These are phyloP conservation scores for Ceratoteleas bidentatus DNA, from an alignment of 1,140 invertebrate genomes.

Conservation along the genomic window DNA sequence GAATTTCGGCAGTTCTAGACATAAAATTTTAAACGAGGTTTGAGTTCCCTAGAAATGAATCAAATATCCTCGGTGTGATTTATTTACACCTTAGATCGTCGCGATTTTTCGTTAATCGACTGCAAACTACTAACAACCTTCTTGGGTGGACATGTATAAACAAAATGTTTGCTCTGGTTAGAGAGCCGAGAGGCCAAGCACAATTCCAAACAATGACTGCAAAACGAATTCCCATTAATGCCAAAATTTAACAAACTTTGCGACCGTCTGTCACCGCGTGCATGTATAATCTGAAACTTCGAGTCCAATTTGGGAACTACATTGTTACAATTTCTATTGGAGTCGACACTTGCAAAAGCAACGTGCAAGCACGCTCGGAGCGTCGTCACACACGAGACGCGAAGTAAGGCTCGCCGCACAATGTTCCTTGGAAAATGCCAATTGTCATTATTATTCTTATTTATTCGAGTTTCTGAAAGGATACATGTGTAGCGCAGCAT, in stretches of 20 bases:
- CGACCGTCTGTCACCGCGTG: constrained; percentile 38
- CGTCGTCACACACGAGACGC: constrained; percentile 3
- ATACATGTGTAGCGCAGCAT: background rate
- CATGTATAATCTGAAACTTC: constrained; percentile 42
- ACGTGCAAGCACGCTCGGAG: constrained; percentile 14
- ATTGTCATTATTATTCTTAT: constrained; percentile 9
- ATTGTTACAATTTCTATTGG: constrained; percentile 39
- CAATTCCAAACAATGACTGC: constrained; percentile 5
- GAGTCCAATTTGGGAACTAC: constrained; percentile 43
- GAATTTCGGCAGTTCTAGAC: no score
- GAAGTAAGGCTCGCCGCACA: constrained; percentile 1
- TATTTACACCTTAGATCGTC: no score
- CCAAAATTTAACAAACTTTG: constrained; percentile 45
- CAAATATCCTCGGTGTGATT: no score
- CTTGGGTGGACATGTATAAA: no score
- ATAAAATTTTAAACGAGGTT: no score
- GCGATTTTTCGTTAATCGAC: no score
- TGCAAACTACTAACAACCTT: no score
- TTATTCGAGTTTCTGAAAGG: background rate
- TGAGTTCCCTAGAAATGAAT: no score
- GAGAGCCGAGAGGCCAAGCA: background rate
- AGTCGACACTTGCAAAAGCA: constrained; percentile 39
- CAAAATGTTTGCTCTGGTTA: no score
- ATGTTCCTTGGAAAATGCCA: constrained; percentile 9
- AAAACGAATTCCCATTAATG: constrained; percentile 38